These are phyloP conservation scores for Seriola aureovittata DNA, from an alignment of 2,113 vertebrate genomes.

Conservation along the genomic window DNA sequence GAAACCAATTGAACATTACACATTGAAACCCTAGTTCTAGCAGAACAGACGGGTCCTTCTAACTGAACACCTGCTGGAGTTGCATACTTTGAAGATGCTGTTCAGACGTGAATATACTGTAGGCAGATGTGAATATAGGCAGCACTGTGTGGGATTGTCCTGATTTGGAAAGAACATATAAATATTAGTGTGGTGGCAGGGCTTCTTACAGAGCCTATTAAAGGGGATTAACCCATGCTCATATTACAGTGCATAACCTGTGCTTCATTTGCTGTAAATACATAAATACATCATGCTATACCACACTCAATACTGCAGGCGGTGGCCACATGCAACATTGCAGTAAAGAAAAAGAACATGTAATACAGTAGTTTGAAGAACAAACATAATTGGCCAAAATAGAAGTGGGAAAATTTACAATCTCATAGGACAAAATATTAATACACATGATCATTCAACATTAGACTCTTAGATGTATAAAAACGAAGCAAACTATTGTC, in stretches of 20 bases:
- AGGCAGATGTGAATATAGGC: not conserved
- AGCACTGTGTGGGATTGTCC: no score
- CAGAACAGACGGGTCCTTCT: slow-evolving; percentile 6
- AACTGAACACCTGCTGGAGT: slow-evolving; percentile 14
- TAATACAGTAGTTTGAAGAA: not conserved
- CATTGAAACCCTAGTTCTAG: slow-evolving; percentile 12
- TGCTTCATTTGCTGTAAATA: slow-evolving; percentile 13
- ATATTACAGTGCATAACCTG: not conserved
- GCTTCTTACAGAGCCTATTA: not conserved
- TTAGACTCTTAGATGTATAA: not conserved
- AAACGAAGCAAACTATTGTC: not conserved
- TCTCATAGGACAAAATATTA: not conserved
- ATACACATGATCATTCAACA: not conserved
- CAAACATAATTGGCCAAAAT: not conserved
- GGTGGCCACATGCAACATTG: not conserved
- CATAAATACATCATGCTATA: not conserved
- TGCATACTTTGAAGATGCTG: slow-evolving; percentile 6
- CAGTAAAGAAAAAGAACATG: not conserved
- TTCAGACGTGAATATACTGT: not conserved
- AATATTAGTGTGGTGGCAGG: not conserved
- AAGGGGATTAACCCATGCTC: not conserved
- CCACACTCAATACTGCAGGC: not conserved
- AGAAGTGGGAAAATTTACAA: not conserved
- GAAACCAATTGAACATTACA: not conserved
- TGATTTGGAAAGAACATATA: slow-evolving; percentile 14